Base-by-base conservation (phyloP, 2,888 invertebrate species). In the Mactromeris polynyma region DNA sequence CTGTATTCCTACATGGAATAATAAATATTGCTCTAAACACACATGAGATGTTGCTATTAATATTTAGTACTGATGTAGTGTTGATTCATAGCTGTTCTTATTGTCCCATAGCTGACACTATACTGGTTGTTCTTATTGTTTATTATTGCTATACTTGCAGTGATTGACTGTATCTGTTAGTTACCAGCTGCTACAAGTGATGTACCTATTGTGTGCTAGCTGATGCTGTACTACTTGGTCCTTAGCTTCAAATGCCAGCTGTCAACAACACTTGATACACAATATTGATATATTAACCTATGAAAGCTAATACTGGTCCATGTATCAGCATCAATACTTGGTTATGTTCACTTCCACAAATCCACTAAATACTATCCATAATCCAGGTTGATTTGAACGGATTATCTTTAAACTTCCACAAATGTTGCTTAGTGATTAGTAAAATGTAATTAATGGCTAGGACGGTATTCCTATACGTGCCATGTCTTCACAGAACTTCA, bases 401-500 rank as follows among this genome's bases (percentile, higher is more conserved):
- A 36, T 19, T 11, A 11, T 38, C 19, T 6, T 36, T 33, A 58
- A 58, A 58, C 58, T 58, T 58, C 40, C 21, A 40, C 40, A 78
- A 40, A 73, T 73, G 85, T 54, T 81, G 86, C 85, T 89, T 85
- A 81, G 64, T 81, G 78, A 87, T 78, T 81, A 73, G 85, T 79
- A 83, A 85, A 90, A 90, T 46, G 86, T 88, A 14, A 73, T 69
- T 91, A 81, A 81, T 91, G 91, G 92, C 90, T 92, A 92, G 91
- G 92, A 92, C 2, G 92, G 91, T 31, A 92, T 89, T 21, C 92
- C 92, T n/a, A 92, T 92, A 36, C 91, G 78, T 7, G 92, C 90
- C 92, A 92, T 92, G 58, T 96, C 96, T 91, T 96, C 96, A 93
- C 96, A 96, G 92, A 96, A 96, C 93, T 96, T 96, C 51, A 96